Evolutionary conservation across 2,797 vertebrate genomes (phyloP).

Genomic region (Hapalemur alaotrensis): DNA sequence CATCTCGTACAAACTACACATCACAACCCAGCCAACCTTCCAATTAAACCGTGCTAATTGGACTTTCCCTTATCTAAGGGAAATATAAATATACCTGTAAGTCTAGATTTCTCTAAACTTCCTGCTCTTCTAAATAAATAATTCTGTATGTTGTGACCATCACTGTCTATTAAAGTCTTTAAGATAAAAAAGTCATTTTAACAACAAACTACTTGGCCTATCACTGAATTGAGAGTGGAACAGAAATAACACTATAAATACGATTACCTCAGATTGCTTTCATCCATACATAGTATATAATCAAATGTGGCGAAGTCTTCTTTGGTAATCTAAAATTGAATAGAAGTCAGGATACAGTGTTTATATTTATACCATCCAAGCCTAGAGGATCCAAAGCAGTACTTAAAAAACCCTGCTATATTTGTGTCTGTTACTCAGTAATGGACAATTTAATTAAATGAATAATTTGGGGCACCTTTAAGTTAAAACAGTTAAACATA

Average conservation of each 20-base stretch:
- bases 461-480: neutral
- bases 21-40: neutral
- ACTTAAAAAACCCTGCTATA: neutral
- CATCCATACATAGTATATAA: constrained; percentile 98
- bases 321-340: constrained; percentile 91
- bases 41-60: neutral
- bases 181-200: neutral
- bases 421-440: neutral
- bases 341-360: constrained; percentile 45
- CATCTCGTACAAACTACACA: neutral
- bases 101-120: neutral
- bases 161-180: neutral
- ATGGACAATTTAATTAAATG: neutral
- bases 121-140: neutral
- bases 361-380: neutral
- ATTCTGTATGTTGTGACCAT: neutral
- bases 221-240: neutral
- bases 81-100: neutral
- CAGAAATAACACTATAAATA: neutral
- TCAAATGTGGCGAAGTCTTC: constrained; percentile 95
- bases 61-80: neutral
- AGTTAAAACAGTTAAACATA: neutral
- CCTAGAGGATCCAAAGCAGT: neutral
- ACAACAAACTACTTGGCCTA: neutral
- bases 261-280: constrained; percentile 94